Percentiles rank a stretch among this genome's conserved stretches.
Conservation (phyloP, 2,113 vertebrate genomes). For the Gallinago jamesoni region DNA sequence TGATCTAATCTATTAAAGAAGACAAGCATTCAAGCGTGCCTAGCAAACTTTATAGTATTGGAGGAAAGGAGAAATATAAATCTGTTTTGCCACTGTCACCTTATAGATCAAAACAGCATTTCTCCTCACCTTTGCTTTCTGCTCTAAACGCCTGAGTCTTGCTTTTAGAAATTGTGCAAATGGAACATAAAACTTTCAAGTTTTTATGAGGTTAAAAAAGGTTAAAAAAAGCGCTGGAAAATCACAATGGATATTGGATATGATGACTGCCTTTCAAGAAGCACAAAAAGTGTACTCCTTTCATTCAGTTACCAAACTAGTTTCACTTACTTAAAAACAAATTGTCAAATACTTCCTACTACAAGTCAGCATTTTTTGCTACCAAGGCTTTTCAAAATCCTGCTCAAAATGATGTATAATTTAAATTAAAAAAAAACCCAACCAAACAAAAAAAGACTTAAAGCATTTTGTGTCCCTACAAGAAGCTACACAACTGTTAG, state of each 20-base stretch:
- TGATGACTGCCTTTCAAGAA: not conserved
- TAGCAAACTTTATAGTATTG: not conserved
- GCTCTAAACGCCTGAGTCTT: not conserved
- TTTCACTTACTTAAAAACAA: not conserved
- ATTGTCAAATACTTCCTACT: not conserved
- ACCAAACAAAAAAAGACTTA: too few relatives aligned
- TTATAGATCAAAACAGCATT: not conserved
- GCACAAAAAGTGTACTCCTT: not conserved
- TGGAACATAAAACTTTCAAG: not conserved
- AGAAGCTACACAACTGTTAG: not conserved
- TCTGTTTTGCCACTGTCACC: not conserved
- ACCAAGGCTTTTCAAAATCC: not conserved
- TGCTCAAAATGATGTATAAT: not conserved
- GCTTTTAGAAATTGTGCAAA: not conserved
- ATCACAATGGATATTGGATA: not conserved
- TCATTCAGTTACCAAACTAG: not conserved
- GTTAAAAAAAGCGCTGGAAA: not conserved
- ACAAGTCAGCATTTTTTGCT: not conserved
- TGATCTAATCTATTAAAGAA: not conserved
- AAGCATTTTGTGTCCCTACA: not conserved
- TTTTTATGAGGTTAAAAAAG: not conserved
- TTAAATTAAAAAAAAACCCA: not conserved
- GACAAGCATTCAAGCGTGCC: fast-evolving
- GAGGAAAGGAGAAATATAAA: not conserved
- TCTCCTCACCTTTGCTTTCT: not conserved